These are phyloP conservation scores for Semnopithecus entellus DNA, from an alignment of 2,113 vertebrate species.

Conservation along the genomic window DNA sequence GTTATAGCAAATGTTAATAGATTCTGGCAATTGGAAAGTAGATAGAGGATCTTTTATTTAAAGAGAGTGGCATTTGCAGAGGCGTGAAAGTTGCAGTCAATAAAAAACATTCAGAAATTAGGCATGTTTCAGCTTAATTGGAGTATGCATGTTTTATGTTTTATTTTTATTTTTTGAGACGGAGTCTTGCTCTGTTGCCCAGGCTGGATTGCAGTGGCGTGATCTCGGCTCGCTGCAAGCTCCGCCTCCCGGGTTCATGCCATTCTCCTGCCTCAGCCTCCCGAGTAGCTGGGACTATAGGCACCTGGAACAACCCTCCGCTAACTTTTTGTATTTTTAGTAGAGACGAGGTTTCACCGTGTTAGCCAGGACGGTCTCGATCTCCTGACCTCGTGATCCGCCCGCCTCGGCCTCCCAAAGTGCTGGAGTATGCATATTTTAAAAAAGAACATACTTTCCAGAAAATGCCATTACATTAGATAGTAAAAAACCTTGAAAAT, in stretches of 20 bases:
- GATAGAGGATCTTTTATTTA: not conserved
- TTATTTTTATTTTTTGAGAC: too few relatives aligned
- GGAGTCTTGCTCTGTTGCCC: too few relatives aligned
- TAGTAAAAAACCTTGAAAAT: not conserved
- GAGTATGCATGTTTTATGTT: not conserved
- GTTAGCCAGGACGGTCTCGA: too few relatives aligned
- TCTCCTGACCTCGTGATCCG: too few relatives aligned
- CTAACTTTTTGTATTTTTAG: too few relatives aligned
- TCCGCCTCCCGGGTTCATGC: too few relatives aligned
- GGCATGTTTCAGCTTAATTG: not conserved
- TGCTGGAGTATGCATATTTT: not conserved
- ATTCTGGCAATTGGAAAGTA: not conserved
- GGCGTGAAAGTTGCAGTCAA: not conserved
- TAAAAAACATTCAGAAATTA: not conserved
- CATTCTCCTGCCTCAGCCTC: too few relatives aligned
- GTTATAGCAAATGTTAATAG: not conserved
- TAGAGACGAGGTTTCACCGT: too few relatives aligned
- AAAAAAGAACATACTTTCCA: not conserved
- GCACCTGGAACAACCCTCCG: rapidly evolving
- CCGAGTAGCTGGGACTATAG: too few relatives aligned
- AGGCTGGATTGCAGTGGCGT: too few relatives aligned
- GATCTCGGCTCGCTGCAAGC: too few relatives aligned
- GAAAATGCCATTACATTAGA: not conserved
- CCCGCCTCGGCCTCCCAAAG: too few relatives aligned
- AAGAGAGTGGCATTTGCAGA: not conserved